Evolutionary conservation across 2,797 vertebrate species (phyloP).

Genomic region (Mycteria americana): DNA sequence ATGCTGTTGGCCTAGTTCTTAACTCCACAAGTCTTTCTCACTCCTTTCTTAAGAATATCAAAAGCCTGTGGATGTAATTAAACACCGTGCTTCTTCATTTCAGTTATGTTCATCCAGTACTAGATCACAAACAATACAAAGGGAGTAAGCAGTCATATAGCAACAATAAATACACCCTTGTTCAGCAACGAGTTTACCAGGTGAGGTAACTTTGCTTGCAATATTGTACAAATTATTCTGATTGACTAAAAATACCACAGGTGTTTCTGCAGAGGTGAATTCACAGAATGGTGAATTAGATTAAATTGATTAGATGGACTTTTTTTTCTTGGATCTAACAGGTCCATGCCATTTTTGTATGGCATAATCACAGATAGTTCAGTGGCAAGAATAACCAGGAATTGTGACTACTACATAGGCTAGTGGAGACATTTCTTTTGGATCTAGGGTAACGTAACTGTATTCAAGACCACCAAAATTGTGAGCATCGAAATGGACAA

Average conservation of each 20-base stretch:
- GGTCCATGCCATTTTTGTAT: background rate
- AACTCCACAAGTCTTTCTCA: background rate
- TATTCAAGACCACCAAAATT: background rate
- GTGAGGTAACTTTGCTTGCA: background rate
- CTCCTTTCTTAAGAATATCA: constrained; percentile 15
- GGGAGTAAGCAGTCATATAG: background rate
- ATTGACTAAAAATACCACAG: background rate
- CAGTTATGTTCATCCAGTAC: background rate
- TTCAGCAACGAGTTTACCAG: background rate
- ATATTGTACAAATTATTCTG: constrained; percentile 1
- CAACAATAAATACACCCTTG: constrained; percentile 10
- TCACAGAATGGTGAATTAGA: background rate
- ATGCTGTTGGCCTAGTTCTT: constrained; percentile 6
- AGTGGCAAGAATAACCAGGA: background rate
- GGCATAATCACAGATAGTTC: background rate
- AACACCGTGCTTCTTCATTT: background rate
- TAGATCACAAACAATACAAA: background rate
- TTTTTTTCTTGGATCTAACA: background rate
- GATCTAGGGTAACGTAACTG: background rate
- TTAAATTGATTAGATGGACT: background rate
- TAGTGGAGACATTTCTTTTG: background rate
- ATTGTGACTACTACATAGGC: background rate
- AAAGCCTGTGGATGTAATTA: constrained; percentile 22
- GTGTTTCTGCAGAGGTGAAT: background rate
- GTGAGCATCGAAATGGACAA: background rate